Evolutionary conservation across 2,888 invertebrate genomes (phyloP).

Genomic region (Tuta absoluta): DNA sequence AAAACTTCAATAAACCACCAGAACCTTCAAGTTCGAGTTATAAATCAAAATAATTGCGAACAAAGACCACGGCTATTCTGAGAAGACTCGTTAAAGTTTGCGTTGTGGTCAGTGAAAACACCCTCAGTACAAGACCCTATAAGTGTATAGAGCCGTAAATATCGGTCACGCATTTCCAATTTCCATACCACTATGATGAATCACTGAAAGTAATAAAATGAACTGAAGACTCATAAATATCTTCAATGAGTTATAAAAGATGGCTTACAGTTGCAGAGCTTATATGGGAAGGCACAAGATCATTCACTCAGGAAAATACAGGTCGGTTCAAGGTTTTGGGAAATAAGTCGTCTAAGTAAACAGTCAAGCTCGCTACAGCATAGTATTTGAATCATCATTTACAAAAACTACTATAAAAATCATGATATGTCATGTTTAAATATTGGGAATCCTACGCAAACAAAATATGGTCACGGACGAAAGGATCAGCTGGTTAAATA

Average conservation of each 20-base stretch:
- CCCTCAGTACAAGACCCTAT: neutral
- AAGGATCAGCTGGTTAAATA: slow-evolving; percentile 20
- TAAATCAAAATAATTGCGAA: slow-evolving; percentile 14
- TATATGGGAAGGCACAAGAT: too few species aligned
- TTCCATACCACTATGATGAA: neutral
- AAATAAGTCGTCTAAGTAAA: too few species aligned
- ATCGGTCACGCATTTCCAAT: slow-evolving; percentile 5
- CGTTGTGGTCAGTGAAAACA: slow-evolving; percentile 6
- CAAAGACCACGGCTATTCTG: neutral
- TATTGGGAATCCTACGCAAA: slow-evolving; percentile 18
- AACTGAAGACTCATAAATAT: too few species aligned
- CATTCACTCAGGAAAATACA: too few species aligned
- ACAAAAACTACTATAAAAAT: neutral
- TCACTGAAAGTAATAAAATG: neutral
- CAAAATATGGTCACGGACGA: slow-evolving; percentile 5
- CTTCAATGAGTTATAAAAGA: too few species aligned
- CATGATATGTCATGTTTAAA: neutral
- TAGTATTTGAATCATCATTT: too few species aligned
- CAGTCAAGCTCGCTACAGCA: too few species aligned
- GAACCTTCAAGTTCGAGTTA: neutral
- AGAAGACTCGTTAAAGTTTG: slow-evolving; percentile 1
- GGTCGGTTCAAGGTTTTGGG: too few species aligned
- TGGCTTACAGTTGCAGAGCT: too few species aligned
- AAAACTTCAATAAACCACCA: slow-evolving; percentile 3
- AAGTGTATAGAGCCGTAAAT: neutral